Conservation (phyloP, 2,797 vertebrate species). For the Cephalopachus bancanus region DNA sequence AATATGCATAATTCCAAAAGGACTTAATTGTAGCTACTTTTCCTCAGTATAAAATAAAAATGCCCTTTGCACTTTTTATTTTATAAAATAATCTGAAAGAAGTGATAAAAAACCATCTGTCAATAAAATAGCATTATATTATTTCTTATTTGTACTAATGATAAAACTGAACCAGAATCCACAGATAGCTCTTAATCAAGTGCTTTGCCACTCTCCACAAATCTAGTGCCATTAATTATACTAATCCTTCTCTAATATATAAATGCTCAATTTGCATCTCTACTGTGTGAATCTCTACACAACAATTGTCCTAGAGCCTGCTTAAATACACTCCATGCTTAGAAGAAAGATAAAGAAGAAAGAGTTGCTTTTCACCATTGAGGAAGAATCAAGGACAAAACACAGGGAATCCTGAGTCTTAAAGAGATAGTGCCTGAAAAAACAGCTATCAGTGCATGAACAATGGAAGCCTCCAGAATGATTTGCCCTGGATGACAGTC, state of each 20-base stretch:
- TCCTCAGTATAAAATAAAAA: conserved; percentile 52
- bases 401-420: no score
- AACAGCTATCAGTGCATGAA: no score
- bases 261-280: not conserved
- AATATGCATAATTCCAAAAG: not conserved
- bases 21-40: not conserved
- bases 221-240: not conserved
- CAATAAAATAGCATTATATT: not conserved
- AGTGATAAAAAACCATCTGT: not conserved
- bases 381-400: no score
- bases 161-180: not conserved
- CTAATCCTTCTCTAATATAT: not conserved
- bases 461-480: no score
- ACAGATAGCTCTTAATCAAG: not conserved
- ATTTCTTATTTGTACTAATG: not conserved
- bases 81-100: not conserved
- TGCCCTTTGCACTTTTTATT: not conserved
- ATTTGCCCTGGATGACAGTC: no score
- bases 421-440: no score
- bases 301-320: not conserved
- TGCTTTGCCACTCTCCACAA: not conserved
- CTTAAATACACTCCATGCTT: not conserved
- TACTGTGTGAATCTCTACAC: not conserved
- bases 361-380: no score
- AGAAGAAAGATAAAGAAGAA: not conserved